phyloP scores from a whole-genome alignment of 2,797 vertebrate genomes.

The Pseudochirops corinnae region DNA sequence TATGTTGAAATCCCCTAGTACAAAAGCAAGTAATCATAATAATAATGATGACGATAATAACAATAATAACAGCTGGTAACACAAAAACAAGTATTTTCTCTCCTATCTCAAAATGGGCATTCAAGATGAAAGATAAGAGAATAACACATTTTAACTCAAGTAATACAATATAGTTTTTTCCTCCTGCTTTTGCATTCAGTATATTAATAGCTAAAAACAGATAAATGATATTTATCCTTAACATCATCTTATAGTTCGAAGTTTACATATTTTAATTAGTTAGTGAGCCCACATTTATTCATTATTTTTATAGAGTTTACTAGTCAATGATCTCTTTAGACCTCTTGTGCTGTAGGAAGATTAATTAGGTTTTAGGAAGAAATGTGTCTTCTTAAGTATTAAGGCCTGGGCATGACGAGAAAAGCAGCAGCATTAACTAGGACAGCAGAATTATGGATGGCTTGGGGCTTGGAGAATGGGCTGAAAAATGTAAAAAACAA shows the following conservation, averaged over 20 bases:
- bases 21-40: background rate
- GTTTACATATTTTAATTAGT: slow-evolving; percentile 37
- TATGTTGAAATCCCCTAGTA: background rate
- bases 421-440: slow-evolving; percentile 44
- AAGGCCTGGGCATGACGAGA: slow-evolving; percentile 50
- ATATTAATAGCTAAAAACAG: slow-evolving; percentile 42
- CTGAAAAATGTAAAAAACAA: slow-evolving; percentile 17
- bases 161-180: slow-evolving; percentile 5
- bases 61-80: background rate
- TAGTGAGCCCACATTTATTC: slow-evolving; percentile 21
- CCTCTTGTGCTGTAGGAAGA: slow-evolving; percentile 5
- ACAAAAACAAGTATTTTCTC: slow-evolving; percentile 29
- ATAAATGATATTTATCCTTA: background rate
- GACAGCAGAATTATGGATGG: slow-evolving; percentile 35
- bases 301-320: slow-evolving; percentile 49
- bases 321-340: slow-evolving; percentile 30
- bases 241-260: slow-evolving; percentile 18
- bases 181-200: slow-evolving; percentile 29
- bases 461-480: background rate
- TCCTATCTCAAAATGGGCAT: background rate
- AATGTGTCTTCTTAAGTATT: slow-evolving; percentile 29
- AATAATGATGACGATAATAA: background rate
- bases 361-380: slow-evolving; percentile 32
- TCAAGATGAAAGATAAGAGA: slow-evolving; percentile 3
- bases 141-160: slow-evolving; percentile 2